Evolutionary conservation across 2,888 invertebrate genomes (phyloP).

Genomic region (Leptinotarsa haldemani): DNA sequence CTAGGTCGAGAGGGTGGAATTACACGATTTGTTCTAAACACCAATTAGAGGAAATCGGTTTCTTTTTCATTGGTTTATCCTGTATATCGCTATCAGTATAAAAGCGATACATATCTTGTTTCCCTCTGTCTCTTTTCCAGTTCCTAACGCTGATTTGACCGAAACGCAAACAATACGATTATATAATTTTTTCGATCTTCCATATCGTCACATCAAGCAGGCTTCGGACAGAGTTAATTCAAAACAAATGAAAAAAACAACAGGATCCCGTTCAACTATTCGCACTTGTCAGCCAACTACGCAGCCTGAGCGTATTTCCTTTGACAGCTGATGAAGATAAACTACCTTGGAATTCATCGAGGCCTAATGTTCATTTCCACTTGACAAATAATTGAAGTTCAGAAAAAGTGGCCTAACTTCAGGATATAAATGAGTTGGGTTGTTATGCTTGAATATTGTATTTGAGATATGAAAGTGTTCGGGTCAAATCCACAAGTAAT

Average conservation of each 20-base stretch:
- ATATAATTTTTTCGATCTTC: neutral
- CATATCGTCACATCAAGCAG: neutral
- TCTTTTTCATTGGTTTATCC: too few species aligned
- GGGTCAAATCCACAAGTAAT: neutral
- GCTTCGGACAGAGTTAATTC: neutral
- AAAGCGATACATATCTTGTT: too few species aligned
- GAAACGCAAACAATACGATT: too few species aligned
- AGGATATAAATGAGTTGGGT: neutral
- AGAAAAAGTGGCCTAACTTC: constrained; percentile 1
- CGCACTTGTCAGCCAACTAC: constrained; percentile 13
- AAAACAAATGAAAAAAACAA: neutral
- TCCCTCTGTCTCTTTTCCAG: too few species aligned
- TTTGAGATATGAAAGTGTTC: neutral
- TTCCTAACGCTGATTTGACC: too few species aligned
- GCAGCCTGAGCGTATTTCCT: neutral
- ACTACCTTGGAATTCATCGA: neutral
- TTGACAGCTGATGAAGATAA: constrained; percentile 15
- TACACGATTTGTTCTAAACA: too few species aligned
- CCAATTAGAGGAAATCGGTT: too few species aligned
- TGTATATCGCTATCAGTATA: too few species aligned
- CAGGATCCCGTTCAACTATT: neutral
- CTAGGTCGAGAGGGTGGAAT: too few species aligned
- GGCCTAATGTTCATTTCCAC: constrained; percentile 11
- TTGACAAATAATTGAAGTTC: constrained; percentile 14
- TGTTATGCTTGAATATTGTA: constrained; percentile 1